Evolutionary conservation across 2,888 invertebrate genomes (phyloP), one percentile per base, ranked within the genome.

Genomic region (Brassicogethes aeneus): DNA sequence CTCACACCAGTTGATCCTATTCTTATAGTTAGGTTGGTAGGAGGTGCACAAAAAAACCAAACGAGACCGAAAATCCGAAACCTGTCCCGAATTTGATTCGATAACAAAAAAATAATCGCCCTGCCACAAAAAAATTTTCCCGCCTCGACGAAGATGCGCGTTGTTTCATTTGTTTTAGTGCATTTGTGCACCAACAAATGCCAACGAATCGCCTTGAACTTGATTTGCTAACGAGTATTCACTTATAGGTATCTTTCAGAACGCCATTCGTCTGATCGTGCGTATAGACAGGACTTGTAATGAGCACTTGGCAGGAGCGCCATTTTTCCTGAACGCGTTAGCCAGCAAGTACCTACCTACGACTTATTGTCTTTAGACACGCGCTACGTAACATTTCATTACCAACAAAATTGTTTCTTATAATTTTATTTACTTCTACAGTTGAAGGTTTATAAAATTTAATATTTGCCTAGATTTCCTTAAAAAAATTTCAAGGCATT

Each of bases 171-270:
- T 12, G 10, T 10, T 23, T 42, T 33, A 39, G 15, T 44, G 38
- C 39, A 44, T 32, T 23, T 23, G 32, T 32, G 32, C 32, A 44
- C 47, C 43, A 45, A 37, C 39, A 48, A 64, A 62, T 55, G 61
- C 53, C 62, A 58, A 56, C 49, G 60, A 60, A 57, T 59, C 46
- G 44, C 63, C 64, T 65, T 65, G 64, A 65, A 64, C 62, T 61
- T 60, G 56, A 48, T 37, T 5, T 32, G 32, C 14, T 7, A 13
- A 32, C 32, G 14, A 12, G 32, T 32, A 32, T 12, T 23, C 23
- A 23, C 23, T 23, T 10, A 23, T 23, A 7, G 23, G 23, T 7
- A 23, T 23, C 23, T 23, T 10, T 23, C 5, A 23, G 23, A 7
- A 23, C n/a, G 23, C 23, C 23, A 10, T 10, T n/a, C n/a, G 23